Conservation (phyloP, 2,797 vertebrate species). For the Phalloptychus januarius region DNA sequence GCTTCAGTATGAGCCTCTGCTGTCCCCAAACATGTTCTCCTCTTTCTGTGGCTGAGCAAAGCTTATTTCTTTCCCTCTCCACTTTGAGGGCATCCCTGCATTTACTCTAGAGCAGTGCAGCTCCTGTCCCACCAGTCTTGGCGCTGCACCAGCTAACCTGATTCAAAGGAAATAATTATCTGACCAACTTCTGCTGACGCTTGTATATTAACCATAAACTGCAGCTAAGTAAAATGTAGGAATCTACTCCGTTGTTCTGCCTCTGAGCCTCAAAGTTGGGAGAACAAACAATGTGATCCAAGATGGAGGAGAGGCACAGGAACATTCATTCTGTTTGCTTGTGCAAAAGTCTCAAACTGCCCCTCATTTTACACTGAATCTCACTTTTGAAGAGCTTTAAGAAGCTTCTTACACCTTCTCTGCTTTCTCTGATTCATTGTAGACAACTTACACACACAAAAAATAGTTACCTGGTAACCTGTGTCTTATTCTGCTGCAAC, state of each 20-base stretch:
- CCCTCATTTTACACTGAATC: neutral
- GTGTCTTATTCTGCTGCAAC: neutral
- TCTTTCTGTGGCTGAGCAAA: slow-evolving; percentile 37
- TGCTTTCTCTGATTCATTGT: neutral
- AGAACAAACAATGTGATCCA: slow-evolving; percentile 77
- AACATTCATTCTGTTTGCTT: neutral
- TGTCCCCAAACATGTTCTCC: slow-evolving; percentile 46
- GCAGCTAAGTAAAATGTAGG: neutral
- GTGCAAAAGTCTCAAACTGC: neutral
- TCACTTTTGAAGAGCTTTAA: neutral
- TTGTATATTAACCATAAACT: neutral
- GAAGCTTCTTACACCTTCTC: neutral
- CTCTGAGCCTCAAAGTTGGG: slow-evolving; percentile 72
- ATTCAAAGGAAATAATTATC: neutral
- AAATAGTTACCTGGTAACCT: neutral
- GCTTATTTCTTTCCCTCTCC: slow-evolving; percentile 48
- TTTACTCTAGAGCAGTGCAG: slow-evolving; percentile 22
- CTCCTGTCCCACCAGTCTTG: slow-evolving; percentile 19
- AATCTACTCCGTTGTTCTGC: neutral
- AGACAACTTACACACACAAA: neutral
- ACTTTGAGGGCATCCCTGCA: slow-evolving; percentile 18
- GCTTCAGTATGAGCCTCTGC: slow-evolving; percentile 47
- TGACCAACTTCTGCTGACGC: neutral
- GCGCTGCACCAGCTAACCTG: neutral
- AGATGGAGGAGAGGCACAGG: slow-evolving; percentile 2